Percentiles rank a stretch among this genome's conserved stretches.
Conservation (phyloP, 2,888 invertebrate species). For the Euproctis similis region DNA sequence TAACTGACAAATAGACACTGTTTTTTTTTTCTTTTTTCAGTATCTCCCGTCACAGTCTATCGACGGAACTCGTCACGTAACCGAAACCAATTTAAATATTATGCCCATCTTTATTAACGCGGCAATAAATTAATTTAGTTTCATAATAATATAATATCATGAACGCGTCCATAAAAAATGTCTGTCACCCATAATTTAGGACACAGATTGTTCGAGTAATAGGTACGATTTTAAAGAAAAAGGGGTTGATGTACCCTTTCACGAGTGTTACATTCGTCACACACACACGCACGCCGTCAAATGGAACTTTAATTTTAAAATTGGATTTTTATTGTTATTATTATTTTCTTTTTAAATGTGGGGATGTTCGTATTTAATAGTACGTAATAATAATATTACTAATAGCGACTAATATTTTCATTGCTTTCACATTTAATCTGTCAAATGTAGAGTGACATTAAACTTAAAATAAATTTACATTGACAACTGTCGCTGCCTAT, state of each 20-base stretch:
- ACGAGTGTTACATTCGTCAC: conserved; percentile 64
- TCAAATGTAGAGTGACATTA: too few species aligned
- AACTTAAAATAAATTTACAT: too few species aligned
- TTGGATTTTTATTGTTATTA: conserved; percentile 63
- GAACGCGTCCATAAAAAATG: conserved; percentile 56
- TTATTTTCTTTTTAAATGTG: conserved; percentile 40
- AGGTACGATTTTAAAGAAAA: conserved; percentile 48
- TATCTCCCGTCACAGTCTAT: conserved; percentile 29
- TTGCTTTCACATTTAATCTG: too few species aligned
- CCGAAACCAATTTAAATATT: conserved; percentile 46
- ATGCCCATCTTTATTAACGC: conserved; percentile 47
- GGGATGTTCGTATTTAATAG: conserved; percentile 10
- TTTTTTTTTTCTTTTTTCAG: too few species aligned
- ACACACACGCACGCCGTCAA: conserved; percentile 70
- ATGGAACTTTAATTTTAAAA: conserved; percentile 68
- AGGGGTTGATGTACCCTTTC: conserved; percentile 62
- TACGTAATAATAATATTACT: too few species aligned
- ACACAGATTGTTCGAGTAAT: conserved; percentile 69
- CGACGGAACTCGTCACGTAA: conserved; percentile 27
- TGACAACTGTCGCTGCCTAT: too few species aligned
- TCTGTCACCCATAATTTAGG: conserved; percentile 68
- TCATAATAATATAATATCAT: conserved; percentile 54
- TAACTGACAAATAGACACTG: conserved; percentile 26
- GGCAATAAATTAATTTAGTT: conserved; percentile 65
- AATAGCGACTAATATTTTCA: too few species aligned